Percentiles rank a stretch among this genome's conserved stretches.
These are phyloP conservation scores for Drosophila atripex DNA, from an alignment of 2,888 invertebrate genomes.

Conservation along the genomic window DNA sequence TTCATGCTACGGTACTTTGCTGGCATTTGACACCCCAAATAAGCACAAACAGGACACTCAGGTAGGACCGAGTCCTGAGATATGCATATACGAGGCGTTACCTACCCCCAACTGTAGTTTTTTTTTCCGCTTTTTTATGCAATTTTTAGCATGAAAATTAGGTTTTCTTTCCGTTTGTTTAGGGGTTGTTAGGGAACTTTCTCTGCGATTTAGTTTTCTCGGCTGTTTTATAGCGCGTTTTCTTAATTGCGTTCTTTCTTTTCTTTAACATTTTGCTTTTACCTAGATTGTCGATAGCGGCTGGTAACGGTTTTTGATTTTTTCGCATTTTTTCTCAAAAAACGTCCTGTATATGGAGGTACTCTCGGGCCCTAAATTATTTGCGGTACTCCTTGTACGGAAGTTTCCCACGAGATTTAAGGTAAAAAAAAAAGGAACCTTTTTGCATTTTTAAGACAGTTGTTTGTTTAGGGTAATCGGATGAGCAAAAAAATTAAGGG, in stretches of 20 bases:
- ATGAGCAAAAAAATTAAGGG: slow-evolving; percentile 1
- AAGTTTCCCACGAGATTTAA: slow-evolving; percentile 51
- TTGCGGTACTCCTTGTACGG: slow-evolving; percentile 11
- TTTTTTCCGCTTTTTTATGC: slow-evolving; percentile 70
- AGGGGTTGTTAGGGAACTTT: slow-evolving; percentile 60
- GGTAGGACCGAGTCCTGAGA: slow-evolving; percentile 53
- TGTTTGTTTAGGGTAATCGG: slow-evolving; percentile 40
- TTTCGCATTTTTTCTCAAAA: slow-evolving; percentile 28
- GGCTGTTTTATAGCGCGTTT: slow-evolving; percentile 38
- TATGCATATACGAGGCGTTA: slow-evolving; percentile 64
- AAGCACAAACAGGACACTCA: slow-evolving; percentile 57
- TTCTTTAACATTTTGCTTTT: slow-evolving; percentile 9
- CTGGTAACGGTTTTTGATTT: slow-evolving; percentile 43
- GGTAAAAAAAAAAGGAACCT: slow-evolving; percentile 30
- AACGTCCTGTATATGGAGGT: neutral
- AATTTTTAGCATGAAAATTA: slow-evolving; percentile 73
- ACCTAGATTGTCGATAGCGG: slow-evolving; percentile 32
- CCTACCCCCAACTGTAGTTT: slow-evolving; percentile 53
- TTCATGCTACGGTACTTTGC: slow-evolving; percentile 70
- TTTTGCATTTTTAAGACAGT: slow-evolving; percentile 39
- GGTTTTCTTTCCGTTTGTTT: slow-evolving; percentile 35
- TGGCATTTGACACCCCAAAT: slow-evolving; percentile 72
- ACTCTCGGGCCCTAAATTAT: slow-evolving; percentile 2
- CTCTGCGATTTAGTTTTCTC: slow-evolving; percentile 24
- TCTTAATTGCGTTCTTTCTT: slow-evolving; percentile 44